Percentiles rank a stretch among this genome's conserved stretches.
These are phyloP conservation scores for Caenorhabditis sp. DNA, from an alignment of 2,888 invertebrate genomes.

Conservation along the genomic window DNA sequence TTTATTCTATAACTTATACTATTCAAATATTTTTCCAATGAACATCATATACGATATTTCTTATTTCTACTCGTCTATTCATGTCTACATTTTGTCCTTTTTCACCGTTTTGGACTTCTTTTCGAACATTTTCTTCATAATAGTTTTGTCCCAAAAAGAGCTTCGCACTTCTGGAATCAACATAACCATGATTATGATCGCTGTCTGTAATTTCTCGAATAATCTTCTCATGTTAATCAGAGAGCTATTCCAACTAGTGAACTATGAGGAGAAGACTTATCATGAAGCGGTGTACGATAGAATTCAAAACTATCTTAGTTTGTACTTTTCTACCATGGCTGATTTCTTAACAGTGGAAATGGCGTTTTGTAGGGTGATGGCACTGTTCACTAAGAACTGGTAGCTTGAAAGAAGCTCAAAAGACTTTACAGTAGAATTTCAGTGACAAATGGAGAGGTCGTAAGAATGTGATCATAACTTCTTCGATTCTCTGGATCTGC, in stretches of 20 bases:
- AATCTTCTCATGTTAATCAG: neutral
- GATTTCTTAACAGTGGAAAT: slow-evolving; percentile 19
- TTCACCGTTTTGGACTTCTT: slow-evolving; percentile 29
- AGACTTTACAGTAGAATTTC: neutral
- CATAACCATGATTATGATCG: neutral
- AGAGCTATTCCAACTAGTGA: neutral
- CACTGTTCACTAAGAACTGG: slow-evolving; percentile 14
- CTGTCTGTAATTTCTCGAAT: neutral
- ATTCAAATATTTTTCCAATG: neutral
- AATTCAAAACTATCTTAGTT: neutral
- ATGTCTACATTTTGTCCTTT: slow-evolving; percentile 8
- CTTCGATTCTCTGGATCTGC: neutral
- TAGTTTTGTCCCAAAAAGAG: slow-evolving; percentile 28
- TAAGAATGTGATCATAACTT: neutral
- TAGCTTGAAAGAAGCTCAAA: neutral
- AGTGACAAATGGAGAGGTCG: slow-evolving; percentile 24
- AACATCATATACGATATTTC: neutral
- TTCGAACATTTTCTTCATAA: slow-evolving; percentile 6
- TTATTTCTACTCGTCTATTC: neutral
- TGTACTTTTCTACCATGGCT: neutral
- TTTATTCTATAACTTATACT: neutral
- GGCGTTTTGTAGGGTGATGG: slow-evolving; percentile 39
- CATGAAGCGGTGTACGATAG: neutral
- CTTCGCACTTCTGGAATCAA: neutral
- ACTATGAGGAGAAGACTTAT: neutral